Percentiles rank a stretch among this genome's conserved stretches.
These are phyloP conservation scores for Chydorus sphaericus DNA, from an alignment of 2,888 invertebrate genomes.

Conservation along the genomic window DNA sequence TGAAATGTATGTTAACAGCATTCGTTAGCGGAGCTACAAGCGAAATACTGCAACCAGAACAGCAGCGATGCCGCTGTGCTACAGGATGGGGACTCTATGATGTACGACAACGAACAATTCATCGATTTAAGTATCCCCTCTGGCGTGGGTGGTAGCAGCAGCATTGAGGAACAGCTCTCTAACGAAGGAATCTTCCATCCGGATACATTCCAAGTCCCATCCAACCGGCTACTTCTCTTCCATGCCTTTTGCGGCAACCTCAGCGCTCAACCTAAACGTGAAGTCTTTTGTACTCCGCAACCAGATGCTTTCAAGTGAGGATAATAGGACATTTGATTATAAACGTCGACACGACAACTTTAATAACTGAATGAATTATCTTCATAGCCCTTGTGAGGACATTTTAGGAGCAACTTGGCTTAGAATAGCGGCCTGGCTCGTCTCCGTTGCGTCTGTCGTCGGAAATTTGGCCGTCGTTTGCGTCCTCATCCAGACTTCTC, in stretches of 20 bases:
- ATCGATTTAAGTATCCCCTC: too few species aligned
- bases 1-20: too few species aligned
- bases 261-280: constrained; percentile 23
- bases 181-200: constrained; percentile 34
- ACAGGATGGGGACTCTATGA: too few species aligned
- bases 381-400: constrained; percentile 52
- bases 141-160: not conserved
- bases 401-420: constrained; percentile 71
- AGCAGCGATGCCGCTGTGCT: not conserved
- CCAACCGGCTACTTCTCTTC: constrained; percentile 31
- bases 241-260: constrained; percentile 38
- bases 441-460: constrained; percentile 60
- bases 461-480: constrained; percentile 73
- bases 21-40: constrained; percentile 17
- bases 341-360: too few species aligned
- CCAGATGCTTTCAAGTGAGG: constrained; percentile 13
- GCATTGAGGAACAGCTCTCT: not conserved
- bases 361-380: too few species aligned
- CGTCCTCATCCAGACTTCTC: constrained; percentile 35
- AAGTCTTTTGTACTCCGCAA: constrained; percentile 25
- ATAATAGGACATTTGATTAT: not conserved
- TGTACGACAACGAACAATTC: not conserved
- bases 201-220: constrained; percentile 25
- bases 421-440: constrained; percentile 71
- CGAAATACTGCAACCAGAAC: constrained; percentile 18